A percentile compares a stretch with the other conserved stretches of the same genome.
phyloP scores from a whole-genome alignment of 2,888 invertebrate species.

The Rhamnusium bicolor region DNA sequence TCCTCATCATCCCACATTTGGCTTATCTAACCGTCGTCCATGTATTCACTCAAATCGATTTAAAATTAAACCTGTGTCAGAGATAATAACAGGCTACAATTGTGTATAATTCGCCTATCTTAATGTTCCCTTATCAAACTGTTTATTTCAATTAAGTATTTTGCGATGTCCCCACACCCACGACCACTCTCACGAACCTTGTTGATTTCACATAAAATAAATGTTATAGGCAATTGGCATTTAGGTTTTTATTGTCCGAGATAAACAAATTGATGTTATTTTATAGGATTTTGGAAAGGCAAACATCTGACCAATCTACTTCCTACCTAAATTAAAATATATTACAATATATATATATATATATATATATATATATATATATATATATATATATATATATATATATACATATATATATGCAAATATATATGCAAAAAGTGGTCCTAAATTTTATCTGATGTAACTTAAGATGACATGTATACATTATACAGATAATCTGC shows the following conservation, averaged over 20 bases:
- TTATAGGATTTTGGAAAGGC: constrained; percentile 9
- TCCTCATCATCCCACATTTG: constrained; percentile 47
- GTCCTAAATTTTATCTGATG: not conserved
- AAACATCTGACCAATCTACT: constrained; percentile 12
- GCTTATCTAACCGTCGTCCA: constrained; percentile 67
- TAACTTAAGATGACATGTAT: not conserved
- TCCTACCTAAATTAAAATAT: not conserved
- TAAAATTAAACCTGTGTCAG: constrained; percentile 70
- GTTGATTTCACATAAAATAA: constrained; percentile 55
- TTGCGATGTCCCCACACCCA: constrained; percentile 67
- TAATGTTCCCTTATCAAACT: constrained; percentile 66
- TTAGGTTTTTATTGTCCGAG: constrained; percentile 55
- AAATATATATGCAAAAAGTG: not conserved
- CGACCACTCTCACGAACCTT: constrained; percentile 48
- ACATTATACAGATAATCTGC: no score
- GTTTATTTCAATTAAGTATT: constrained; percentile 69
- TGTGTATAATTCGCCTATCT: constrained; percentile 67
- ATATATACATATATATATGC: no score
- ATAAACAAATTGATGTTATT: constrained; percentile 35
- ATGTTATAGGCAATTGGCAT: constrained; percentile 61
- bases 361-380: no score
- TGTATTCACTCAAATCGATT: constrained; percentile 70
- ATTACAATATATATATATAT: no score
- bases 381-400: no score
- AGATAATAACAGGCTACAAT: constrained; percentile 64